Base-by-base conservation (phyloP, 2,888 invertebrate genomes). In the Microplitis manilae region DNA sequence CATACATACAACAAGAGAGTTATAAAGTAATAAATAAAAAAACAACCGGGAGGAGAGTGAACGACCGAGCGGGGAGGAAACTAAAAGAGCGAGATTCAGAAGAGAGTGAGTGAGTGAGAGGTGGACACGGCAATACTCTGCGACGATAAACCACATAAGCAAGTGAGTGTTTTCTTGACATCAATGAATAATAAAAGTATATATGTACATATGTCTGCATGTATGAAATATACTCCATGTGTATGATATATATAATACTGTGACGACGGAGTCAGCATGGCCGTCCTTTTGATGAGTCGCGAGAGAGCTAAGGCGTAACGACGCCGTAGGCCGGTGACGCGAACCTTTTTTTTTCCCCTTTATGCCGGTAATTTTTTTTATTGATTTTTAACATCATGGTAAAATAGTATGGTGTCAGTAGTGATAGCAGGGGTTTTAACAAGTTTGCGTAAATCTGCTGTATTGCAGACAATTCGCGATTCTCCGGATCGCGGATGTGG, bases 401-500 rank as follows among this genome's bases (percentile, higher is more conserved):
- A 13, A 50, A 50, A 50, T 50, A 50, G 9, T 13, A 13, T 13
- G 9, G 50, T 13, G 50, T 30, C 30, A 50, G 50, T 50, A 50
- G 50, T 50, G 50, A 30, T 50, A 50, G 50, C 13, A 50, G 50
- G 50, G 30, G 2, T 30, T 30, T 30, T 30, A 30, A 30, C 2
- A 30, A 30, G 30, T 30, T 30, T 30, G 30, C 30, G 30, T 30
- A 4, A 4, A 30, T 30, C 30, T 30, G 30, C 30, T 30, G 4
- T 30, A 30, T 30, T 30, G 30, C 30, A 30, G 30, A 30, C 30
- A 30, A 30, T 30, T 30, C 30, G 30, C 30, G 30, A 64, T 73
- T 73, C 73, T 20, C 73, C 41, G 20, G 64, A 73, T 73, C 62
- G 64, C 39, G 20, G 40, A 73, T 73, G 73, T 40, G 41, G 73